Evolutionary conservation across 2,113 vertebrate species (phyloP).

Genomic region (Narcine bancroftii): DNA sequence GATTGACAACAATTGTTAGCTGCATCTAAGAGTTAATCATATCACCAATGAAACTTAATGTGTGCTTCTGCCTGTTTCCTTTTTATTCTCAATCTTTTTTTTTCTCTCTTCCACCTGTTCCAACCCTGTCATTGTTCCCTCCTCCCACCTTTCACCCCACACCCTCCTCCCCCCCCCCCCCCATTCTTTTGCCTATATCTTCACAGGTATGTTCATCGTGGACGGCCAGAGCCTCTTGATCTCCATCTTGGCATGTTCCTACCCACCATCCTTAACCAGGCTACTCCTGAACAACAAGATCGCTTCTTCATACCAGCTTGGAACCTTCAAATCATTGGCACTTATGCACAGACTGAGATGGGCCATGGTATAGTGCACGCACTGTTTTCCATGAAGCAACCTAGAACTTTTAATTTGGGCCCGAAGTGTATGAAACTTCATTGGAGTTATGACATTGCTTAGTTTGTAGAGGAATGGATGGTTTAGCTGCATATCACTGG

Average conservation of each 20-base stretch:
- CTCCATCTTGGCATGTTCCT: slow-evolving; percentile 98
- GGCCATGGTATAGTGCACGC: slow-evolving; percentile 82
- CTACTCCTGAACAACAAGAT: slow-evolving; percentile 85
- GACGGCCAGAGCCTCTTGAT: slow-evolving; percentile 82
- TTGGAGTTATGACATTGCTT: not conserved
- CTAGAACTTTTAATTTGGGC: not conserved
- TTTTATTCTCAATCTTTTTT: not conserved
- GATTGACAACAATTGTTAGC: not conserved
- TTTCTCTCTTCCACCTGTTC: no score
- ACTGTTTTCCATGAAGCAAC: not conserved
- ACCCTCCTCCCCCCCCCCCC: not conserved
- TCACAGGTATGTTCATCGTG: slow-evolving; percentile 74
- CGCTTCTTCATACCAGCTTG: slow-evolving; percentile 94
- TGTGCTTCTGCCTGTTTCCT: slow-evolving; percentile 41
- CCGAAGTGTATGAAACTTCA: not conserved
- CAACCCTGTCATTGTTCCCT: slow-evolving; percentile 19
- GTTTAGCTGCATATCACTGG: not conserved
- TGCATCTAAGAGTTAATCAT: not conserved
- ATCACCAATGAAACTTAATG: not conserved
- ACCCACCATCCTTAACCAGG: slow-evolving; percentile 92
- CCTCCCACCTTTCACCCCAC: slow-evolving; percentile 15
- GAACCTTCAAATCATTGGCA: slow-evolving; percentile 97
- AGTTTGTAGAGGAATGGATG: not conserved
- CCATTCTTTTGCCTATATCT: slow-evolving; percentile 40
- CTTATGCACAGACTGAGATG: slow-evolving; percentile 98